phyloP scores from a whole-genome alignment of 2,113 vertebrate species.

The Pao palembangensis region DNA sequence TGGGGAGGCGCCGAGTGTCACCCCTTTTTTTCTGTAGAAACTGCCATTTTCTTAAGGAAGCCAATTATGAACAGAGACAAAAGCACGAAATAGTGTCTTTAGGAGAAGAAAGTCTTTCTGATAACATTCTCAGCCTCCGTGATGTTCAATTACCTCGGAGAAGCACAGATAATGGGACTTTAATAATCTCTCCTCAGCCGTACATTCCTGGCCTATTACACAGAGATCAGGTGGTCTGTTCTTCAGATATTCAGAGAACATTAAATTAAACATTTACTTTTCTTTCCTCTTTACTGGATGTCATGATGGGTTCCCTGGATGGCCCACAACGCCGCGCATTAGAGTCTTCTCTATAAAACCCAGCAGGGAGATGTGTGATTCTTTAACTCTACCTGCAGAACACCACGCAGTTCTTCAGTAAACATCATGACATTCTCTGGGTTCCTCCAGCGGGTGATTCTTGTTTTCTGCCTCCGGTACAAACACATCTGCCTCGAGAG shows the following conservation, averaged over 20 bases:
- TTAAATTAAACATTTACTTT: conserved; percentile 10
- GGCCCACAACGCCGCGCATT: conserved; percentile 42
- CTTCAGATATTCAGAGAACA: background rate
- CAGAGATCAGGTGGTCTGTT: conserved; percentile 20
- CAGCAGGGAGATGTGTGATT: background rate
- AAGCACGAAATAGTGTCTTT: conserved; percentile 7
- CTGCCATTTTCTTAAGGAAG: conserved; percentile 53
- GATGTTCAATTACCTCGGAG: conserved; percentile 31
- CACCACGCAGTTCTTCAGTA: background rate
- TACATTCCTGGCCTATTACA: conserved; percentile 29
- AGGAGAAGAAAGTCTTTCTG: conserved; percentile 5
- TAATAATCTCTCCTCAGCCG: conserved; percentile 24
- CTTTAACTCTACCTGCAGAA: background rate
- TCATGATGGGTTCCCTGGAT: conserved; percentile 47
- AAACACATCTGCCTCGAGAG: conserved; percentile 23
- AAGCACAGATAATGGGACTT: conserved; percentile 37
- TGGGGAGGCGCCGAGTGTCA: conserved; percentile 55
- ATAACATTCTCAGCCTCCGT: conserved; percentile 14
- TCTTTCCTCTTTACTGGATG: conserved; percentile 16
- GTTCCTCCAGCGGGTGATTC: background rate
- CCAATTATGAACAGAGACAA: conserved; percentile 57
- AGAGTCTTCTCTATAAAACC: conserved; percentile 25
- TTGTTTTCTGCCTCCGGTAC: conserved; percentile 28
- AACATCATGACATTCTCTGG: background rate
- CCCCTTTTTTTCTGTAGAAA: conserved; percentile 53